phyloP scores from a whole-genome alignment of 2,797 vertebrate genomes.

The Anguilla megastoma region DNA sequence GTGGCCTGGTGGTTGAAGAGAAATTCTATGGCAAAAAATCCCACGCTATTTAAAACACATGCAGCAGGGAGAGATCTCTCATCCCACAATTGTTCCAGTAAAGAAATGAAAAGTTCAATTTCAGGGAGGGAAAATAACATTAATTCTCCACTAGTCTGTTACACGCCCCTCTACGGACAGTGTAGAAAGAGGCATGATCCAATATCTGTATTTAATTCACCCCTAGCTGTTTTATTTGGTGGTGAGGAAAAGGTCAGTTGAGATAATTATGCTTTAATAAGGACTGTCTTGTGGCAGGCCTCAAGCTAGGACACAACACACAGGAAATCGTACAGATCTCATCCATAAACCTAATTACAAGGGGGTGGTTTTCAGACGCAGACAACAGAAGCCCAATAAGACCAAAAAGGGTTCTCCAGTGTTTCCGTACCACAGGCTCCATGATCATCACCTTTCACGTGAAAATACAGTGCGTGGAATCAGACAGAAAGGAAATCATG shows the following conservation, averaged over 20 bases:
- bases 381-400: slow-evolving; percentile 1
- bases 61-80: too few species aligned
- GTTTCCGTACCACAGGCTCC: too few species aligned
- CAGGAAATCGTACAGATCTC: background rate
- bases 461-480: background rate
- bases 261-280: slow-evolving; percentile 11
- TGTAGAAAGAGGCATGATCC: background rate
- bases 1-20: too few species aligned
- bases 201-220: background rate
- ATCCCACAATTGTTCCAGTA: background rate
- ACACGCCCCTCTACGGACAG: background rate
- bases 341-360: background rate
- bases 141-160: slow-evolving; percentile 1
- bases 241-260: background rate
- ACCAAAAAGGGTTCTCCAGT: too few species aligned
- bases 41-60: too few species aligned
- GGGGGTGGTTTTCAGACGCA: background rate
- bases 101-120: background rate
- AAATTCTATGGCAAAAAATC: too few species aligned
- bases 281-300: background rate
- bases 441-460: too few species aligned
- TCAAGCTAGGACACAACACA: background rate
- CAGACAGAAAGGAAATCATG: slow-evolving; percentile 30
- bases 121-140: slow-evolving; percentile 28
- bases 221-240: background rate